Base-by-base conservation (phyloP, 1,140 invertebrate species). In the Formica exsecta region DNA sequence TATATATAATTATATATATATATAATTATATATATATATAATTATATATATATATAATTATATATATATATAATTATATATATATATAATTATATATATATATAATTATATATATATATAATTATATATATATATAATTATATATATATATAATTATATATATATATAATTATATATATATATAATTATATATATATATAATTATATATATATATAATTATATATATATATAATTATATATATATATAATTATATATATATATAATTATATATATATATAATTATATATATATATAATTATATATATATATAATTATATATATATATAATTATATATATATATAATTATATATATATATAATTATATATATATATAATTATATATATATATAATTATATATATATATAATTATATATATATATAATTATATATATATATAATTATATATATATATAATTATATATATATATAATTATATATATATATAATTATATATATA, bases 11-110 rank as follows among this genome's bases (percentile, higher is more conserved):
- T 88, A 85, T 93, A 92, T 93, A 92, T n/a, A 80, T 85, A 89
- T 70, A 87, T 88, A 86, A 91, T 90, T 88, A 85, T 93, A 92
- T 93, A 92, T n/a, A 80, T 85, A 89, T 70, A 87, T 88, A 86
- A 91, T 90, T 88, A 85, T 93, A 92, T 93, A 92, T n/a, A 80
- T 85, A 89, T 70, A 87, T 88, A 86, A 91, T 90, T 88, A 85
- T 93, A 92, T 93, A 92, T n/a, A 80, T 85, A 89, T 70, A 87
- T 88, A 86, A 91, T 90, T 88, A 85, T 93, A 92, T 93, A 92
- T n/a, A 80, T 85, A 89, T 70, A 87, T 88, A 86, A 91, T 90
- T 88, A 85, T 93, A 92, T 93, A 92, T n/a, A 80, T 85, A 89
- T 70, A 87, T 88, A 86, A 91, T 90, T 88, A 85, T 93, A 92